Base-by-base conservation (phyloP, 2,888 invertebrate species). In the Drosophila aldrichi region DNA sequence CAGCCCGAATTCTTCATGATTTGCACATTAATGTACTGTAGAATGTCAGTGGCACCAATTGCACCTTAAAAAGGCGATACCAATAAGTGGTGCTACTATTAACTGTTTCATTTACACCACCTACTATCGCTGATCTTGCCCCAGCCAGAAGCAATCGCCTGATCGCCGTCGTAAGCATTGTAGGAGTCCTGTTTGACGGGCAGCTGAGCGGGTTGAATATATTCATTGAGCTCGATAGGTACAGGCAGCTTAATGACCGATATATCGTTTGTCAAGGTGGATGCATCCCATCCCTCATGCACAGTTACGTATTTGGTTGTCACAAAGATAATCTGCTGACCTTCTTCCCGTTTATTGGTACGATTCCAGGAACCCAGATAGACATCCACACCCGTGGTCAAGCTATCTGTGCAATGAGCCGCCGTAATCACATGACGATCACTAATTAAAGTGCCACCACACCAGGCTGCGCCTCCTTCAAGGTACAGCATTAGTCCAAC, bases 221-320 rank as follows among this genome's bases (percentile, higher is more conserved):
- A 41, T 0, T 88, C 79, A 68, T 91, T 93, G 44, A 93, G 81
- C 25, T 79, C 77, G 32, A 94, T 91, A 12, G 90, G 66, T 34
- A 84, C 65, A 9, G 93, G 92, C 64, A 94, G 78, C 54, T 90
- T 90, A 36, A 94, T 88, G 20, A 94, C 61, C 3, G 94, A 94
- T 57, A 94, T 92, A 69, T 94, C 94, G 72, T 94, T 93, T 14
- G 71, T 61, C 14, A 93, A 79, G 16, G 84, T 87, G 2, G 70
- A 34, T 1, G 90, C 25, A 29, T 90, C 78, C 91, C 92, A 93
- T 0, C 86, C 40, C 63, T 92, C 91, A 74, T 94, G 94, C 5
- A 93, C 91, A 44, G 91, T 82, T 10, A 91, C 79, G 48, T 89
- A 63, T 25, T 62, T 70, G 0, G 57, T 71, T n/a, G 73, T 51